phyloP scores from a whole-genome alignment of 2,888 invertebrate genomes.

The Ormyrus nitidulus region DNA sequence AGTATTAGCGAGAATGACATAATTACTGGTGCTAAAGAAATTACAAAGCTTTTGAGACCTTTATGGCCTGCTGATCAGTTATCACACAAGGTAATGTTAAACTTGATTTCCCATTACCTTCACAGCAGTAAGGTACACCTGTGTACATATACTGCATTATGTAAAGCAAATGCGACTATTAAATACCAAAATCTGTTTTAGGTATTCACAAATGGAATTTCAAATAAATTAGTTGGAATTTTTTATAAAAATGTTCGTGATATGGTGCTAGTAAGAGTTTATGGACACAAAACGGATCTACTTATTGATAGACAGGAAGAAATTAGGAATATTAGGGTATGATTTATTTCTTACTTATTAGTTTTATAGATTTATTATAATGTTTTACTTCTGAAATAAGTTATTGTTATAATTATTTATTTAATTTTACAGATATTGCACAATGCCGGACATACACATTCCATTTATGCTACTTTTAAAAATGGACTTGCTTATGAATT shows the following conservation, averaged over 20 bases:
- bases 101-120: not conserved
- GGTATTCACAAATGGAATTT: conserved; percentile 95
- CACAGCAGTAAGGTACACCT: too few relatives aligned
- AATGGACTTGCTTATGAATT: conserved; percentile 96
- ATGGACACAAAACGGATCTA: conserved; percentile 94
- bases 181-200: conserved; percentile 71
- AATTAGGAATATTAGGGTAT: conserved; percentile 77
- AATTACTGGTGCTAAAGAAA: conserved; percentile 81
- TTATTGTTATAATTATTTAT: conserved; percentile 28
- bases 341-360: conserved; percentile 15
- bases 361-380: conserved; percentile 11
- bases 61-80: conserved; percentile 82
- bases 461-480: conserved; percentile 91
- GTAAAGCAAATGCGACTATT: not conserved
- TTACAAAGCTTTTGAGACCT: conserved; percentile 84
- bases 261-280: conserved; percentile 90
- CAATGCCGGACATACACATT: conserved; percentile 87
- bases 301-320: conserved; percentile 93
- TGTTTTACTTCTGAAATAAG: not conserved
- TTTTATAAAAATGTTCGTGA: conserved; percentile 77
- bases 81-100: conserved; percentile 82
- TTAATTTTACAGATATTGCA: conserved; percentile 79
- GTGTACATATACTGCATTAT: not conserved
- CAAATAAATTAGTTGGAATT: conserved; percentile 90
- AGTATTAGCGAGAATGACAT: conserved; percentile 83